phyloP scores from a whole-genome alignment of 2,888 invertebrate species.

The Melanchra persicariae region DNA sequence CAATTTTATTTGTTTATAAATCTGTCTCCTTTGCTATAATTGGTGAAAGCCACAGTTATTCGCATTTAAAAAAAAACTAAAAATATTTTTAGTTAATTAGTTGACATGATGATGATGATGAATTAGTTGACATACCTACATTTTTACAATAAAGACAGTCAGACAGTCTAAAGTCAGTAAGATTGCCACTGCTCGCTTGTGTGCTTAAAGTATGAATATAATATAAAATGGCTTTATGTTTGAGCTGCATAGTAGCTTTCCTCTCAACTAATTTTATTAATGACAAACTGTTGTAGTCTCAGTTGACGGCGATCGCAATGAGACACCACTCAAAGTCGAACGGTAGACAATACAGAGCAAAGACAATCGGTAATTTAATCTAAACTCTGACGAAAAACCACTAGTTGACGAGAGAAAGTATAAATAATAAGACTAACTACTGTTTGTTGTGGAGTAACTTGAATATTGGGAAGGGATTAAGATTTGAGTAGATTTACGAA shows the following conservation, averaged over 20 bases:
- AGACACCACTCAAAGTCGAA: constrained; percentile 56
- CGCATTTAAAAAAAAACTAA: background rate
- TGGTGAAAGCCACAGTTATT: background rate
- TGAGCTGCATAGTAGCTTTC: background rate
- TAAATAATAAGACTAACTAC: constrained; percentile 75
- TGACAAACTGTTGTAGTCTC: background rate
- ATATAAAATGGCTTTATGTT: background rate
- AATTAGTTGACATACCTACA: too few species aligned
- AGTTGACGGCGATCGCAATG: constrained; percentile 32
- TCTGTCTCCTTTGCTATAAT: background rate
- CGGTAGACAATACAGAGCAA: constrained; percentile 75
- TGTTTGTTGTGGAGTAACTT: constrained; percentile 59
- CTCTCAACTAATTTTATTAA: constrained; percentile 25
- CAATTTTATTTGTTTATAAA: too few species aligned
- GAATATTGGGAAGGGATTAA: constrained; percentile 31
- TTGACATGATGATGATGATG: too few species aligned
- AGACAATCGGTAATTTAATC: constrained; percentile 75
- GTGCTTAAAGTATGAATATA: too few species aligned
- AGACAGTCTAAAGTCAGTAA: too few species aligned
- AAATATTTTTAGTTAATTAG: background rate
- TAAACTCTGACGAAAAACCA: constrained; percentile 73
- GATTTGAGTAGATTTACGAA: background rate
- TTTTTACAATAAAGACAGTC: too few species aligned
- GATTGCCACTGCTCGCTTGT: too few species aligned
- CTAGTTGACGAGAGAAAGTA: constrained; percentile 81